These are phyloP conservation scores for Tenthredo notha DNA, from an alignment of 2,888 invertebrate genomes.

Conservation along the genomic window DNA sequence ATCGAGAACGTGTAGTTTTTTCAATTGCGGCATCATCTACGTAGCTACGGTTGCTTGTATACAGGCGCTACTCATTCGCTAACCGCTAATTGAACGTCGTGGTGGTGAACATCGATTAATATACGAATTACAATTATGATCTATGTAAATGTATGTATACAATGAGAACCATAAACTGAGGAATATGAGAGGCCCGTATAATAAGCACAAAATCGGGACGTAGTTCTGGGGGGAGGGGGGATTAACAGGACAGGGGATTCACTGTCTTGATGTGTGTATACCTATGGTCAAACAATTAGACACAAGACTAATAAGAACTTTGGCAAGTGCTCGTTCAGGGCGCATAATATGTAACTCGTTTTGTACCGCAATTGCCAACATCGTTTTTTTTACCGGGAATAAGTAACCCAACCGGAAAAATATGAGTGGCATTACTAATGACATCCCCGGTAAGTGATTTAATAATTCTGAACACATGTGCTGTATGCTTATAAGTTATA, in stretches of 20 bases:
- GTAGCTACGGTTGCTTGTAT: conserved; percentile 29
- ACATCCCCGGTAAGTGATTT: background rate
- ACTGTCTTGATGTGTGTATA: background rate
- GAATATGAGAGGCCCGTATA: background rate
- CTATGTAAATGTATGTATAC: background rate
- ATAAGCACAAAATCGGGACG: background rate
- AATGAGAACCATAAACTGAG: background rate
- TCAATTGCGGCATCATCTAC: background rate
- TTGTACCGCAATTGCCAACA: background rate
- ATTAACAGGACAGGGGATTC: background rate
- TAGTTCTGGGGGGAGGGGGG: background rate
- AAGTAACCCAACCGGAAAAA: background rate
- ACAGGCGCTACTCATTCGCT: background rate
- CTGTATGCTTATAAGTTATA: background rate
- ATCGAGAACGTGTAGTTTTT: background rate
- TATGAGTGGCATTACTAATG: background rate
- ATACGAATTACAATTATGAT: background rate
- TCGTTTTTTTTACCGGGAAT: background rate
- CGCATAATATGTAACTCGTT: background rate
- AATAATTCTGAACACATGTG: conserved; percentile 1
- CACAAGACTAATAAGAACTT: too few species aligned
- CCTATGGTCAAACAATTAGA: background rate
- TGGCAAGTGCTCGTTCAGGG: background rate
- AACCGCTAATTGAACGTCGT: background rate
- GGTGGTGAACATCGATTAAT: background rate